A percentile compares a stretch with the other conserved stretches of the same genome.
Evolutionary conservation across 2,888 invertebrate genomes (phyloP).

Genomic region (Dexiosoma caninum): DNA sequence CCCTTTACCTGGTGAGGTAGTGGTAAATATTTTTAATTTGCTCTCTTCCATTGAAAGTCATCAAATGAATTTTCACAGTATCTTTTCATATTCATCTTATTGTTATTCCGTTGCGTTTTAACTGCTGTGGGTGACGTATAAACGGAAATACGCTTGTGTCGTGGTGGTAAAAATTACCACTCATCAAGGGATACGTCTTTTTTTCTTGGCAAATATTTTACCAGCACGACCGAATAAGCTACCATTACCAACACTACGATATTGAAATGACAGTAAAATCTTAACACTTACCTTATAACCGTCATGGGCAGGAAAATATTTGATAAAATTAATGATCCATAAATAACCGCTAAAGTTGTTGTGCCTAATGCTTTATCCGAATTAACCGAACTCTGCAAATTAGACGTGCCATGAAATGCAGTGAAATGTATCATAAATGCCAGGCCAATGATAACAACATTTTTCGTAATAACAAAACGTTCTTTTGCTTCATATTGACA

Average conservation of each 20-base stretch:
- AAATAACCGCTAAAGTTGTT: conserved; percentile 90
- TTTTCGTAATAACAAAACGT: conserved; percentile 88
- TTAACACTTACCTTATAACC: conserved; percentile 83
- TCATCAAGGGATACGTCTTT: too few species aligned
- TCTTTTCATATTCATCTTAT: too few species aligned
- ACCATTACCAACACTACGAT: background rate
- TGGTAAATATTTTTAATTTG: too few species aligned
- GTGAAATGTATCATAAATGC: conserved; percentile 96
- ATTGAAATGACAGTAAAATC: background rate
- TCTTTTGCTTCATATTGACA: conserved; percentile 80
- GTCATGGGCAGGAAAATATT: conserved; percentile 92
- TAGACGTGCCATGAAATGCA: conserved; percentile 91
- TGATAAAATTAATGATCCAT: conserved; percentile 91
- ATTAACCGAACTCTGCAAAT: conserved; percentile 91
- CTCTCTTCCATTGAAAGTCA: too few species aligned
- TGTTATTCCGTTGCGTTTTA: too few species aligned
- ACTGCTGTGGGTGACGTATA: too few species aligned
- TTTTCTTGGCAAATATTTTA: too few species aligned
- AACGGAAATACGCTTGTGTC: too few species aligned
- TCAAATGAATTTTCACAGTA: too few species aligned
- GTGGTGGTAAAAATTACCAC: too few species aligned
- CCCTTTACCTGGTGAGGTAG: too few species aligned
- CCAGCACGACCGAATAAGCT: too few species aligned
- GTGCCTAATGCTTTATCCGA: conserved; percentile 89
- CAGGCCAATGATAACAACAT: conserved; percentile 89